Conservation (phyloP, 2,888 invertebrate species). For the Heteromyza rotundicornis region DNA sequence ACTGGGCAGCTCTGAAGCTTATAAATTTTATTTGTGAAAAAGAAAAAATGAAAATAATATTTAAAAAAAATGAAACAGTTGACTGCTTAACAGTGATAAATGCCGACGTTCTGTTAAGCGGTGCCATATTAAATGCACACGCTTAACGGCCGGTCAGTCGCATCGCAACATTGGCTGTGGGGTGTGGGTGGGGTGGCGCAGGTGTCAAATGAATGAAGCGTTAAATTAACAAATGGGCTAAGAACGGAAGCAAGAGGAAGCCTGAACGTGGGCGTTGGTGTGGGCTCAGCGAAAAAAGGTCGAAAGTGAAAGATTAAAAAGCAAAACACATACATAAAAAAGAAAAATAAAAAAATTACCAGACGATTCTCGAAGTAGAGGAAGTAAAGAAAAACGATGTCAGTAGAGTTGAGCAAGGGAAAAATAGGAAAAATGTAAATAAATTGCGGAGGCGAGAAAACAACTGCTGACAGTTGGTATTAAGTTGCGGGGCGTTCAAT, state of each 20-base stretch:
- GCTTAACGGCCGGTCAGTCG: not conserved
- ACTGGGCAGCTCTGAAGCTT: not conserved
- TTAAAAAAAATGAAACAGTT: not conserved
- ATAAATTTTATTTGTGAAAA: too few relatives aligned
- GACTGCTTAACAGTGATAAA: not conserved
- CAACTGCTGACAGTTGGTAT: not conserved
- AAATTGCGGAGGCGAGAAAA: not conserved
- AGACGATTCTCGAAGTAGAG: not conserved
- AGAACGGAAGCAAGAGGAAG: not conserved
- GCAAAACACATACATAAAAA: not conserved
- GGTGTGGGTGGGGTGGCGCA: not conserved
- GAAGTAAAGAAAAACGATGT: not conserved
- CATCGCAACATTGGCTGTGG: too few relatives aligned
- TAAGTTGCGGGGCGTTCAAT: not conserved
- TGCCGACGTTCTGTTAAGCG: too few relatives aligned
- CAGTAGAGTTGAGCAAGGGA: too few relatives aligned
- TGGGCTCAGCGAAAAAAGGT: too few relatives aligned
- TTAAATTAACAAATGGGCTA: conserved; percentile 22
- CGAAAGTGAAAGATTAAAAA: not conserved
- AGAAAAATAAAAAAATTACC: not conserved
- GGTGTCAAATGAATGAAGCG: conserved; percentile 24
- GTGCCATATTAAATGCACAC: not conserved
- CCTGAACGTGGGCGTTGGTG: too few relatives aligned
- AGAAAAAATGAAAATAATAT: too few relatives aligned
- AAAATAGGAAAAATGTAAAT: too few relatives aligned